These are phyloP conservation scores for Zalophus californianus DNA, from an alignment of 2,797 vertebrate genomes.

Conservation along the genomic window DNA sequence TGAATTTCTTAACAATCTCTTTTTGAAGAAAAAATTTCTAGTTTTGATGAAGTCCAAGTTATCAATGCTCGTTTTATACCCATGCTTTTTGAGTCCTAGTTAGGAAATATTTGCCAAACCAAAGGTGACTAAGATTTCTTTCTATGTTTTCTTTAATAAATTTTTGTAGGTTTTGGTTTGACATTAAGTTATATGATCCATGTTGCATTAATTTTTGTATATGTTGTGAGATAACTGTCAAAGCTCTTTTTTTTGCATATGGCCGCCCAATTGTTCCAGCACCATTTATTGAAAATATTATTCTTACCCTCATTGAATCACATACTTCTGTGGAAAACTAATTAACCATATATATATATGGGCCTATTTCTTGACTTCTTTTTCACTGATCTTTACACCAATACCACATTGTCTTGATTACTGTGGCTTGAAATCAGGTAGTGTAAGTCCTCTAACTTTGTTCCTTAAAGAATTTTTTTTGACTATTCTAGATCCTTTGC, in stretches of 20 bases:
- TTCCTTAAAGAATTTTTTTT: background rate
- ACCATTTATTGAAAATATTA: background rate
- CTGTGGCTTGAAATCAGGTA: constrained; percentile 12
- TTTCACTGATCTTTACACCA: background rate
- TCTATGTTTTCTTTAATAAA: background rate
- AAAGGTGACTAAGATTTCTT: background rate
- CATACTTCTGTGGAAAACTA: background rate
- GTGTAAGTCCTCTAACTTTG: background rate
- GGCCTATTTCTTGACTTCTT: background rate
- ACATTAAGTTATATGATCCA: background rate
- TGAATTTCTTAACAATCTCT: background rate
- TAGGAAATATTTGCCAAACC: background rate
- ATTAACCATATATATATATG: background rate
- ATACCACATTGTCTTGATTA: background rate
- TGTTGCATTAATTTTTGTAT: background rate
- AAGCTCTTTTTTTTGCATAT: background rate
- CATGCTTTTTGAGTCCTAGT: background rate
- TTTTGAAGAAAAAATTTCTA: constrained; percentile 42
- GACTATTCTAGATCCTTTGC: background rate
- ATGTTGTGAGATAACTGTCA: background rate
- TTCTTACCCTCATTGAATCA: background rate
- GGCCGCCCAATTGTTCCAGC: background rate
- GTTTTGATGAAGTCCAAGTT: background rate
- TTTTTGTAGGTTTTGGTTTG: background rate
- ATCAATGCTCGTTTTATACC: background rate